phyloP scores from a whole-genome alignment of 2,797 vertebrate genomes.

The Cynopterus sphinx region DNA sequence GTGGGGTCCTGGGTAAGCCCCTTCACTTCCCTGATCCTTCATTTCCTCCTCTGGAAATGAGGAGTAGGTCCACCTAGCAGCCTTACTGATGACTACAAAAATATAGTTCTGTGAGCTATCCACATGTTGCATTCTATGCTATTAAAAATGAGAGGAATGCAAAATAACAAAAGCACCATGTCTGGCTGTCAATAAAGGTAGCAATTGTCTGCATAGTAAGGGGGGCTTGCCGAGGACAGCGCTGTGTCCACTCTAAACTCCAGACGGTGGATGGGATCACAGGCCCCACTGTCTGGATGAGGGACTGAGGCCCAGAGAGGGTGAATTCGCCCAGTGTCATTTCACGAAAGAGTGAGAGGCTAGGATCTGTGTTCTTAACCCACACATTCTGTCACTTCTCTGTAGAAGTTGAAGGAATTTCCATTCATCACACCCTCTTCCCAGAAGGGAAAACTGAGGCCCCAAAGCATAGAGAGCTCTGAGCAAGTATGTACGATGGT shows the following conservation, averaged over 20 bases:
- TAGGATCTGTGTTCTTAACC: no score
- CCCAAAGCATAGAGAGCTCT: background rate
- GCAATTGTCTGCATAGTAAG: background rate
- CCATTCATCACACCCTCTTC: background rate
- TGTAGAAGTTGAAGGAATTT: background rate
- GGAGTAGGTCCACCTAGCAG: background rate
- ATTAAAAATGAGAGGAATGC: background rate
- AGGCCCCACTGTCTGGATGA: background rate
- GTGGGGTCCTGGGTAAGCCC: background rate
- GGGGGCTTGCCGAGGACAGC: background rate
- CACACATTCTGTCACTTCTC: background rate
- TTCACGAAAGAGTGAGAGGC: background rate
- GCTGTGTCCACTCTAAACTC: background rate
- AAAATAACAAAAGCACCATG: background rate
- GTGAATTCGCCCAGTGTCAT: background rate
- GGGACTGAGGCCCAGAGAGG: background rate
- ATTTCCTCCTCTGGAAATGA: background rate
- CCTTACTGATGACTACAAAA: background rate
- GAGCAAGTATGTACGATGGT: accelerated
- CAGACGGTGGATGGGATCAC: background rate
- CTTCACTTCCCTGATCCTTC: background rate
- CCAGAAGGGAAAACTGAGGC: background rate
- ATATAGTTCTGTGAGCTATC: background rate
- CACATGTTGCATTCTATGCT: background rate
- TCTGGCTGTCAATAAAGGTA: background rate